These are phyloP conservation scores for Micropoecilia bifurca DNA, from an alignment of 2,797 vertebrate genomes.

Conservation along the genomic window DNA sequence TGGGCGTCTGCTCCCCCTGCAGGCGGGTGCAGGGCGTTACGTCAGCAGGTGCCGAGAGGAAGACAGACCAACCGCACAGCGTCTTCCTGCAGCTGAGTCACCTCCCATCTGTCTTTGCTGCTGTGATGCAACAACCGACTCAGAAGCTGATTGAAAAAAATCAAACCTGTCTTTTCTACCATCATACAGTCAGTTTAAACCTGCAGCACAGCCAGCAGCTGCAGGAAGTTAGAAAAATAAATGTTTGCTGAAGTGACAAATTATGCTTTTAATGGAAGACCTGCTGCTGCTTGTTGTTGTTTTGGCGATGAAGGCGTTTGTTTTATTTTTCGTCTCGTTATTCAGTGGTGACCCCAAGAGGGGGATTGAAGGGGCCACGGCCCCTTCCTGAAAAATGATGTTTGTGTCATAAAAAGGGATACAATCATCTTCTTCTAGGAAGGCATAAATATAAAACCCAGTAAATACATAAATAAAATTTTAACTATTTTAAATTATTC, in stretches of 20 bases:
- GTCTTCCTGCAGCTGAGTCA: constrained; percentile 37
- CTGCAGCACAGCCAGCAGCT: not conserved
- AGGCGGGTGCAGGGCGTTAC: constrained; percentile 19
- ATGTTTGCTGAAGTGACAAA: not conserved
- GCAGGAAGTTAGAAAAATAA: not conserved
- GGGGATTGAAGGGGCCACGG: no score
- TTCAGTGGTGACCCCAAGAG: no score
- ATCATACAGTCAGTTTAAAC: not conserved
- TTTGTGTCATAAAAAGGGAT: no score
- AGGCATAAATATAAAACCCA: no score
- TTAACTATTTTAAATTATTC: no score
- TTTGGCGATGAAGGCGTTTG: not conserved
- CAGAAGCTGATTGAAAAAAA: not conserved
- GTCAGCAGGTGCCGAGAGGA: constrained; percentile 15
- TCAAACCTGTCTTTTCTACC: not conserved
- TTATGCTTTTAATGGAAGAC: not conserved
- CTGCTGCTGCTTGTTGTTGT: not conserved
- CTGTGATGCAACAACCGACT: constrained; percentile 7
- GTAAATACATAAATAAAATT: no score
- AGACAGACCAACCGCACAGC: constrained; percentile 5
- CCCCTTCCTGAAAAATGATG: no score
- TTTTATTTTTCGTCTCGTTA: not conserved
- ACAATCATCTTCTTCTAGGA: no score
- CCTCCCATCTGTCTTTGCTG: constrained; percentile 23
- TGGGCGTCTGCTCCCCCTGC: constrained; percentile 31